Percentiles rank a stretch among this genome's conserved stretches.
These are phyloP conservation scores for Pseudochirops corinnae DNA, from an alignment of 2,797 vertebrate genomes.

Conservation along the genomic window DNA sequence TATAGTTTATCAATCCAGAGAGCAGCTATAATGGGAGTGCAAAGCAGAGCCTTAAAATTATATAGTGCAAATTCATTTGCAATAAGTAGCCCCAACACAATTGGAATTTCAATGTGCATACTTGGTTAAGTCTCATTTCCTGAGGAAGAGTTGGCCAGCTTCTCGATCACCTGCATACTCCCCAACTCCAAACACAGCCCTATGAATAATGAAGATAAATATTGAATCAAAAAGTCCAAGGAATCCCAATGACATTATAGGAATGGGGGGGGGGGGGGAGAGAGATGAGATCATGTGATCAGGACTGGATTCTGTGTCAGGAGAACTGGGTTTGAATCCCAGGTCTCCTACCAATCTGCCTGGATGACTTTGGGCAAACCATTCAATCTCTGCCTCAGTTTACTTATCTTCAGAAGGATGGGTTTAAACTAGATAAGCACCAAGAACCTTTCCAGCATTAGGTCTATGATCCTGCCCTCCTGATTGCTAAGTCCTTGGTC, in stretches of 20 bases:
- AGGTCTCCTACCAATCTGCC: background rate
- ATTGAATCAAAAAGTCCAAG: background rate
- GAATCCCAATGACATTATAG: background rate
- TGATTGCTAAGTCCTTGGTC: background rate
- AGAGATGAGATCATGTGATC: background rate
- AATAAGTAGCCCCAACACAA: background rate
- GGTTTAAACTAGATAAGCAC: background rate
- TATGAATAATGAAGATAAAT: background rate
- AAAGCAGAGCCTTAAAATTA: conserved; percentile 15
- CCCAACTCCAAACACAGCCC: background rate
- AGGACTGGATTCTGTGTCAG: background rate
- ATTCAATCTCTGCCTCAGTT: background rate
- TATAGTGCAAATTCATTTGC: background rate
- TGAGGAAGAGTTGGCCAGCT: background rate
- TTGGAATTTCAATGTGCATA: background rate
- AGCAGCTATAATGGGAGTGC: conserved; percentile 22
- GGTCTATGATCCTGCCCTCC: background rate
- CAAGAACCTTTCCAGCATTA: background rate
- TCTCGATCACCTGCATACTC: background rate
- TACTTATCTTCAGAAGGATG: background rate
- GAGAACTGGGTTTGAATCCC: background rate
- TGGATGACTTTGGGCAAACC: background rate
- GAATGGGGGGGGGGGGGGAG: background rate
- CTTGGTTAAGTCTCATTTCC: background rate
- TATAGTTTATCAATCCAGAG: conserved; percentile 45